These are phyloP conservation scores for Picathartes gymnocephalus DNA, from an alignment of 2,113 vertebrate genomes.

Conservation along the genomic window DNA sequence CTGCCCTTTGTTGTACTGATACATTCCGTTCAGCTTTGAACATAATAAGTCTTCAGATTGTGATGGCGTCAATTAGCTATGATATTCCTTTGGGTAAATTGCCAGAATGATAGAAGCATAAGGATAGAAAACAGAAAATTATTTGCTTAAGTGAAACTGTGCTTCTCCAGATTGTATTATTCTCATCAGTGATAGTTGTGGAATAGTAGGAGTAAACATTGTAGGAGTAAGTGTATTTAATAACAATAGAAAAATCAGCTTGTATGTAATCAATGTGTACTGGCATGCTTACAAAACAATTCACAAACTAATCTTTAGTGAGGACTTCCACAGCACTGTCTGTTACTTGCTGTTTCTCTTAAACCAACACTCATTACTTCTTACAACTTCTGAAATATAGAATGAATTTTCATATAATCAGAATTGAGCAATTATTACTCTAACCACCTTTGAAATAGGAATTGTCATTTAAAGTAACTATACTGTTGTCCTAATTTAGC, in stretches of 20 bases:
- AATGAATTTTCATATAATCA: neutral
- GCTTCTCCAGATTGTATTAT: neutral
- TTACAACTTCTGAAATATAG: neutral
- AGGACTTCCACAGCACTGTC: neutral
- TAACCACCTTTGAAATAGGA: constrained; percentile 29
- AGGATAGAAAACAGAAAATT: neutral
- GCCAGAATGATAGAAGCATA: neutral
- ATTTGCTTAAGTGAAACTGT: neutral
- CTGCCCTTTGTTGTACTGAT: neutral
- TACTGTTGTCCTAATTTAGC: constrained; percentile 7
- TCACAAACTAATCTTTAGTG: neutral
- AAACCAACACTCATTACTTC: neutral
- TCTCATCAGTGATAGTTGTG: neutral
- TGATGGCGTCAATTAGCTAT: neutral
- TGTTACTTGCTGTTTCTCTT: neutral
- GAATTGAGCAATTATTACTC: constrained; percentile 23
- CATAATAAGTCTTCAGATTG: neutral
- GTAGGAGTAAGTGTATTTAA: neutral
- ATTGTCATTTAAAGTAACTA: neutral
- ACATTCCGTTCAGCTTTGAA: neutral
- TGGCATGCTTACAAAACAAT: neutral
- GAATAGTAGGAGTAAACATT: neutral
- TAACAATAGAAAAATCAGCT: neutral
- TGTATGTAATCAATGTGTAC: neutral
- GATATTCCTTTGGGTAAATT: neutral